A percentile compares a stretch with the other conserved stretches of the same genome.
Conservation (phyloP, 2,113 vertebrate genomes). For the Dicerorhinus sumatrensis region DNA sequence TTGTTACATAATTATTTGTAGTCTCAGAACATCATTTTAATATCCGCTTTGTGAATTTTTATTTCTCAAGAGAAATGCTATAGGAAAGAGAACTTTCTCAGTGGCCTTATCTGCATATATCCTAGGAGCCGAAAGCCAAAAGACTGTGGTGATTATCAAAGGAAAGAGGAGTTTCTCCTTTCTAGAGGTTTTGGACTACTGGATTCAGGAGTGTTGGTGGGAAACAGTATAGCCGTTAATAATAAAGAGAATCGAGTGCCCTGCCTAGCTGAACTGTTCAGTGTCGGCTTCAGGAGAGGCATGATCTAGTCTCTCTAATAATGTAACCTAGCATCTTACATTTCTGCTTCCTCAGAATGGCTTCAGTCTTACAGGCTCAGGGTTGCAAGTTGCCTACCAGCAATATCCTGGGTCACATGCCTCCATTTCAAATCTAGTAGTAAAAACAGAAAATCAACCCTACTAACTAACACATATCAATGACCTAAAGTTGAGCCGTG, state of each 20-base stretch:
- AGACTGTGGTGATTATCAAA: neutral
- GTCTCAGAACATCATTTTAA: neutral
- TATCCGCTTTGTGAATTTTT: neutral
- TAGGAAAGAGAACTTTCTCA: neutral
- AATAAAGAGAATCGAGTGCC: neutral
- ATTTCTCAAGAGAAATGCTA: neutral
- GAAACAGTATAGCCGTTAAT: neutral
- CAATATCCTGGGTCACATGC: neutral
- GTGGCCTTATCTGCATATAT: neutral
- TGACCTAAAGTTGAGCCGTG: neutral
- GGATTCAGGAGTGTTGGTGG: neutral
- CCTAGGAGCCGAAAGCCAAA: neutral
- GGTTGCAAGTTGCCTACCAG: neutral
- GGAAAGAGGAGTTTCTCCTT: neutral
- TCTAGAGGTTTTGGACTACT: neutral
- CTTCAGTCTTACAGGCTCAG: neutral
- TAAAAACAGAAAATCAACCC: neutral
- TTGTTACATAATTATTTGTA: neutral
- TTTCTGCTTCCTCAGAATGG: neutral
- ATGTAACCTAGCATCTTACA: neutral
- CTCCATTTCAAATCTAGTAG: neutral
- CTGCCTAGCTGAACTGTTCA: neutral
- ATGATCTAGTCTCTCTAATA: neutral
- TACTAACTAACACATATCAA: neutral
- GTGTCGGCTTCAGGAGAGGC: neutral